Conservation (phyloP, 2,888 invertebrate species). For the Rugalucina vietnamica region DNA sequence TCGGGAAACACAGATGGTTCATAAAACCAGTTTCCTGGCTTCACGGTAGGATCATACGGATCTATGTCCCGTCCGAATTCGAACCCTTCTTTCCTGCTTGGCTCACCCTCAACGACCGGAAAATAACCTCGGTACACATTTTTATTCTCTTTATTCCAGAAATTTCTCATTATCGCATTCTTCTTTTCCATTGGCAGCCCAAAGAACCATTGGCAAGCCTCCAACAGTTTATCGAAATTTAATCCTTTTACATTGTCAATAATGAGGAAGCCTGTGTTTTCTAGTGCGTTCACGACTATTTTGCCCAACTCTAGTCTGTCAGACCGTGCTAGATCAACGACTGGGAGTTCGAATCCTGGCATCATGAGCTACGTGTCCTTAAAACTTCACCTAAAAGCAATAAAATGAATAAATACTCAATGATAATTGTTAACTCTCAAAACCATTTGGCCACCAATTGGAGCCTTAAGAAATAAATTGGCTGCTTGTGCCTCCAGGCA, state of each 20-base stretch:
- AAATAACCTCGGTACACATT: slow-evolving; percentile 74
- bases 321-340: slow-evolving; percentile 67
- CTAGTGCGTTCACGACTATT: slow-evolving; percentile 66
- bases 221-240: slow-evolving; percentile 61
- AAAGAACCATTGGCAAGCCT: slow-evolving; percentile 69
- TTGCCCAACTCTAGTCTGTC: slow-evolving; percentile 57
- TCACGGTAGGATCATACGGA: slow-evolving; percentile 59
- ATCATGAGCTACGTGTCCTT: too few relatives aligned
- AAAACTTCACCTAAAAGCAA: too few relatives aligned
- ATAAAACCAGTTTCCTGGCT: slow-evolving; percentile 66
- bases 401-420: too few relatives aligned
- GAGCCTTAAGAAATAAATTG: too few relatives aligned
- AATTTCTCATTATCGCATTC: slow-evolving; percentile 55
- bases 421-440: too few relatives aligned
- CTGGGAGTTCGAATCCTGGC: slow-evolving; percentile 53
- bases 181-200: slow-evolving; percentile 56
- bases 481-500: too few relatives aligned
- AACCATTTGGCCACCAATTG: too few relatives aligned
- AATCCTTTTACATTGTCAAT: slow-evolving; percentile 68
- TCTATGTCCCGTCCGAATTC: slow-evolving; percentile 65
- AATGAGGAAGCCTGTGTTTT: slow-evolving; percentile 70
- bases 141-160: slow-evolving; percentile 62
- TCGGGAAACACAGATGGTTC: slow-evolving; percentile 72
- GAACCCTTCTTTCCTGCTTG: slow-evolving; percentile 72
- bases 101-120: slow-evolving; percentile 65